Evolutionary conservation across 1,140 invertebrate species (phyloP), one percentile per base, ranked within the genome.

Genomic region (Colletes latitarsis): DNA sequence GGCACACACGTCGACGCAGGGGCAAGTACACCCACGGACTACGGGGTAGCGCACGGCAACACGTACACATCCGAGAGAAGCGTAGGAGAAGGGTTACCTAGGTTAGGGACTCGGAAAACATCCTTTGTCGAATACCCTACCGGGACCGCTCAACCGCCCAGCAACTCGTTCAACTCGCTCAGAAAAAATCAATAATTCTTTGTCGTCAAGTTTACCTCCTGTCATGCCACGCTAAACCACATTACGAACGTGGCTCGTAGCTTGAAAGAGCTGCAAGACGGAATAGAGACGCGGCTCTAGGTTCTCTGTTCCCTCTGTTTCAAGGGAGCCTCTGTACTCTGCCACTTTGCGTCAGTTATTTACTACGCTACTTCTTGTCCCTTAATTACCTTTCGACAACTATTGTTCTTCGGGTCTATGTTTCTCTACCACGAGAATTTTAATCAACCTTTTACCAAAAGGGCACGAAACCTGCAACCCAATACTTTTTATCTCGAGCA

Each of bases 61-160:
- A 78, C 79, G 72, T 77, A 82, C 78, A 78, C 78, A 78, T 62
- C 60, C 39, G 19, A 46, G 66, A 72, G 46, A 78, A 83, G 88
- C 87, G 89, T 90, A 89, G 91, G 88, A 92, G 90, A 92, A 91
- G 91, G 92, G 92, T 93, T 93, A 88, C 91, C 91, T 91, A 92
- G 92, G 91, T 93, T 93, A 92, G 92, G 91, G 91, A 92, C 91
- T 91, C 86, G 91, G 91, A 93, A 93, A 93, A 93, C 91, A 92
- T 92, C 90, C 91, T 93, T 93, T 93, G 92, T 93, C 91, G 89
- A 92, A 93, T 92, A 92, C 91, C 90, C 91, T 91, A 90, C 88
- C 89, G 91, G 90, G 89, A 91, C 89, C 91, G 89, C 87, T 92
- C 90, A 91, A 89, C 89, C 91, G 89, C 89, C 90, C 91, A 89